These are phyloP conservation scores for Criorhina ranunculi DNA, from an alignment of 2,888 invertebrate species.

Conservation along the genomic window DNA sequence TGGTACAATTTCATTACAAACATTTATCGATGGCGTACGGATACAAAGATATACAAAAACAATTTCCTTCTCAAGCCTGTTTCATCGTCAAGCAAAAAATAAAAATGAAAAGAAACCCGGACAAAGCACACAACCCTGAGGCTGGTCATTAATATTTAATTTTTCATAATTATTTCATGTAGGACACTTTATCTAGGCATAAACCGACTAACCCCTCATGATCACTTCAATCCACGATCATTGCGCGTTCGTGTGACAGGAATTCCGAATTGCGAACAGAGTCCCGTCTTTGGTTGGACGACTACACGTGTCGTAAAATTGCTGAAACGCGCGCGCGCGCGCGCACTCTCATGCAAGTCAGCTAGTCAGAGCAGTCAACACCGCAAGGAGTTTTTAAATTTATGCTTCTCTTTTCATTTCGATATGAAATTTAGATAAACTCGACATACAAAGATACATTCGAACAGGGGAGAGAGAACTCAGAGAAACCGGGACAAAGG, in stretches of 20 bases:
- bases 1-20: slow-evolving; percentile 50
- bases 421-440: slow-evolving; percentile 66
- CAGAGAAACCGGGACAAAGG: slow-evolving; percentile 17
- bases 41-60: slow-evolving; percentile 9
- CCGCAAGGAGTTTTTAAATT: slow-evolving; percentile 43
- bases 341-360: background rate
- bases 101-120: slow-evolving; percentile 53
- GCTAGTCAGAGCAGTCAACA: background rate
- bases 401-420: slow-evolving; percentile 31
- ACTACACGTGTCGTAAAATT: slow-evolving; percentile 72
- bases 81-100: slow-evolving; percentile 18
- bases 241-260: slow-evolving; percentile 66
- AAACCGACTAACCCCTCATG: slow-evolving; percentile 50
- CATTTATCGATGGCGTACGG: slow-evolving; percentile 18
- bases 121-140: slow-evolving; percentile 66
- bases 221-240: slow-evolving; percentile 65
- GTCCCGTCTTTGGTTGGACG: slow-evolving; percentile 12
- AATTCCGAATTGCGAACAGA: slow-evolving; percentile 64
- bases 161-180: slow-evolving; percentile 75
- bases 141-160: slow-evolving; percentile 75
- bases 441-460: slow-evolving; percentile 30
- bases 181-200: slow-evolving; percentile 59
- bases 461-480: background rate
- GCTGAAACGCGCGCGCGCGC: slow-evolving; percentile 54
- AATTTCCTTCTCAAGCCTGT: slow-evolving; percentile 55